These are phyloP conservation scores for Loriculus beryllinus DNA, from an alignment of 2,797 vertebrate genomes.

Conservation along the genomic window DNA sequence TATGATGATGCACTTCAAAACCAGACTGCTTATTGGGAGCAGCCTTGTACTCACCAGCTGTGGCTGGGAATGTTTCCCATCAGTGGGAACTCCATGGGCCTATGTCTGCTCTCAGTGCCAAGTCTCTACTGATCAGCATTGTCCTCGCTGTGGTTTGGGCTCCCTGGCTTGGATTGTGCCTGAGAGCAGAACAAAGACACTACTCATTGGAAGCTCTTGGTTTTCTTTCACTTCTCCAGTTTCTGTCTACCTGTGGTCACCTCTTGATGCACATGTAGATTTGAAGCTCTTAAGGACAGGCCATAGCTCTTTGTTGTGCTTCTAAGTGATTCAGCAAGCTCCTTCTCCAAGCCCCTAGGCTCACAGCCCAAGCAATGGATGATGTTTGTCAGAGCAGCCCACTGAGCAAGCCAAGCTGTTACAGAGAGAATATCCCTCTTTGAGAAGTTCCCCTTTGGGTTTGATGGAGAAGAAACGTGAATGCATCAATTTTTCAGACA, in stretches of 20 bases:
- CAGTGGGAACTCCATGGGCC: not conserved
- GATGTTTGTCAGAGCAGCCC: not conserved
- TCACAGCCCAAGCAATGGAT: not conserved
- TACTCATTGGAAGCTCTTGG: not conserved
- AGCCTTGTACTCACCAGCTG: slow-evolving; percentile 7
- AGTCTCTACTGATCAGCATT: not conserved
- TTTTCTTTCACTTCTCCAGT: not conserved
- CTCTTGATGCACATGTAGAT: not conserved
- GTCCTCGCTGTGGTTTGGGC: not conserved
- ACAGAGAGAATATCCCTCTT: not conserved
- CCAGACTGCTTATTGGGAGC: slow-evolving; percentile 43
- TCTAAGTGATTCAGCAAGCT: not conserved
- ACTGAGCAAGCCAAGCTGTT: not conserved
- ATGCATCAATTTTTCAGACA: slow-evolving; percentile 64
- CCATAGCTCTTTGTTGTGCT: not conserved
- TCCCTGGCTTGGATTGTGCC: not conserved
- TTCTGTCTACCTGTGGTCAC: not conserved
- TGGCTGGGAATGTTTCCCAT: slow-evolving; percentile 48
- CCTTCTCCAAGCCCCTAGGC: not conserved
- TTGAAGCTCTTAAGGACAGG: not conserved
- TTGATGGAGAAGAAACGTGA: slow-evolving; percentile 38
- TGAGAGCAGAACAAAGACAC: not conserved
- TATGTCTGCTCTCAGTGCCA: not conserved
- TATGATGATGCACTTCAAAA: slow-evolving; percentile 15
- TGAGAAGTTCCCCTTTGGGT: slow-evolving; percentile 40